A percentile compares a stretch with the other conserved stretches of the same genome.
Evolutionary conservation across 2,797 vertebrate species (phyloP).

Genomic region (Sebastes alutus): DNA sequence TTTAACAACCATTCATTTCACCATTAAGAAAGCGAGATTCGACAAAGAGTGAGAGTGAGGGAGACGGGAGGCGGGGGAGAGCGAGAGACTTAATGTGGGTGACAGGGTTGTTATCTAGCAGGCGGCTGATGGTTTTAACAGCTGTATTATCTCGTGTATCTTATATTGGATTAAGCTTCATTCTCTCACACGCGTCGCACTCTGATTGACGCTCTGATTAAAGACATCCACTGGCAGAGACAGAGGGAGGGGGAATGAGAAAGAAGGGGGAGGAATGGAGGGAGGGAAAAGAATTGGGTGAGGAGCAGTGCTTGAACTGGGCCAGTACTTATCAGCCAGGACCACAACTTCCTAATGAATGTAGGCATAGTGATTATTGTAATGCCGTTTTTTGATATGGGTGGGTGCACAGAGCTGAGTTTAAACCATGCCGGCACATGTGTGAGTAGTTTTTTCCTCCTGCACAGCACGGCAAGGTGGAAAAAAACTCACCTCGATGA

Average conservation of each 20-base stretch:
- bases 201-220: slow-evolving; percentile 78
- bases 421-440: not conserved
- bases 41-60: slow-evolving; percentile 32
- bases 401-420: not conserved
- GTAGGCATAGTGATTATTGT: not conserved
- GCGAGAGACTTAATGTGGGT: slow-evolving; percentile 54
- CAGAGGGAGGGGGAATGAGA: not conserved
- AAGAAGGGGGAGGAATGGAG: not conserved
- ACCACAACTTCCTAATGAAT: not conserved
- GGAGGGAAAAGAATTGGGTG: not conserved
- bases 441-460: not conserved
- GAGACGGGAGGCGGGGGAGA: not conserved
- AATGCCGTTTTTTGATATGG: not conserved
- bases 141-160: slow-evolving; percentile 76
- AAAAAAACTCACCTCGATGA: not conserved
- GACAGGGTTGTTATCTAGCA: slow-evolving; percentile 73
- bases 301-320: slow-evolving; percentile 14
- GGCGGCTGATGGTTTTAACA: slow-evolving; percentile 72
- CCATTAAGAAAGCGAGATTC: slow-evolving; percentile 51
- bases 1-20: slow-evolving; percentile 66
- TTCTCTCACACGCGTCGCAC: slow-evolving; percentile 54
- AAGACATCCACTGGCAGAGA: slow-evolving; percentile 64
- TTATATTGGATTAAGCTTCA: slow-evolving; percentile 76
- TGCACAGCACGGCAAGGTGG: not conserved
- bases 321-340: not conserved